Evolutionary conservation across 2,113 vertebrate species (phyloP).

Genomic region (Elaphurus davidianus): DNA sequence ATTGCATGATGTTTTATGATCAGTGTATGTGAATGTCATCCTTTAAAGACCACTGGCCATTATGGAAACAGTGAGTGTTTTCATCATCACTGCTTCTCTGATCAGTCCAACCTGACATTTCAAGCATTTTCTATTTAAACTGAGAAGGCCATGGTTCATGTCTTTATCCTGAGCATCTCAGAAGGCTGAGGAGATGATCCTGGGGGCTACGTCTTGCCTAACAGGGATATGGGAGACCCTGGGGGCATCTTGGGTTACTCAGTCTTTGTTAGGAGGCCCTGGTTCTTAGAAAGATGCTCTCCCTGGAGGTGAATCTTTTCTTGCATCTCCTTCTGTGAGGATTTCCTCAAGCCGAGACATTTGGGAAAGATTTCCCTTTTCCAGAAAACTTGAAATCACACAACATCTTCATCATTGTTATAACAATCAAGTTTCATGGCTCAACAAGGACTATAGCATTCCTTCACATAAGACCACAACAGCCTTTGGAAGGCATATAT

Average conservation of each 20-base stretch:
- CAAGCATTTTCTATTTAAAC: constrained; percentile 34
- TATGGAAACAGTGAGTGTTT: constrained; percentile 46
- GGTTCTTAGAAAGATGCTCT: not conserved
- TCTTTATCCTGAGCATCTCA: not conserved
- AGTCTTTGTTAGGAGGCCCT: not conserved
- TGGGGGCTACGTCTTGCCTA: not conserved
- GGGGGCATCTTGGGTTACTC: not conserved
- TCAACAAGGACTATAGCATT: not conserved
- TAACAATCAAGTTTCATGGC: not conserved
- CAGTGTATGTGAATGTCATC: not conserved
- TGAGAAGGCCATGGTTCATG: constrained; percentile 12
- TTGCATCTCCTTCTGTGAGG: not conserved
- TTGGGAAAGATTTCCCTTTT: not conserved
- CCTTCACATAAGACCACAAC: not conserved
- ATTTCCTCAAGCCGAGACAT: not conserved
- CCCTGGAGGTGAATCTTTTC: not conserved
- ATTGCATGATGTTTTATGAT: not conserved
- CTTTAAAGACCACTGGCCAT: not conserved
- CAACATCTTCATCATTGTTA: not conserved
- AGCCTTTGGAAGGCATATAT: not conserved
- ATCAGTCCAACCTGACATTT: constrained; percentile 42
- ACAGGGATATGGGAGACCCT: not conserved
- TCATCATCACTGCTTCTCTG: not conserved
- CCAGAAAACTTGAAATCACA: not conserved
- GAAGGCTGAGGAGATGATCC: not conserved